These are phyloP conservation scores for Phlogophora meticulosa DNA, from an alignment of 2,888 invertebrate species.

Conservation along the genomic window DNA sequence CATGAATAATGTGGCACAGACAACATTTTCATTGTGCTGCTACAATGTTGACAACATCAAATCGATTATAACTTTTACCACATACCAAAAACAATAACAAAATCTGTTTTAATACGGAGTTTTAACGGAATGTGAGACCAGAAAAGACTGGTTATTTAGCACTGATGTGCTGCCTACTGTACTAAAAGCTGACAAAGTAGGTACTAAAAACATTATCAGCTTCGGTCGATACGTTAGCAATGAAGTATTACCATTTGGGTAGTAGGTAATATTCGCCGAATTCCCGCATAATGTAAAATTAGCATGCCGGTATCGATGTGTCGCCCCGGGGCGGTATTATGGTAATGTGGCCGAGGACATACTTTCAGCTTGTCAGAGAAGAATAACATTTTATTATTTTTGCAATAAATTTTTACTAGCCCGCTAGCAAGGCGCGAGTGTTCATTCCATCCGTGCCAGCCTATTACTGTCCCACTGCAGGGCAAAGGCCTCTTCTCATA, in stretches of 20 bases:
- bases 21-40: constrained; percentile 15
- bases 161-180: neutral
- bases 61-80: constrained; percentile 3
- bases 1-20: constrained; percentile 5
- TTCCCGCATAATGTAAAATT: constrained; percentile 69
- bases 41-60: constrained; percentile 10
- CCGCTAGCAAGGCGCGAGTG: constrained; percentile 26
- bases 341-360: constrained; percentile 58
- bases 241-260: constrained; percentile 41
- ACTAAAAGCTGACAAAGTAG: constrained; percentile 7
- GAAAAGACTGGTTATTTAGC: too few relatives aligned
- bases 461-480: too few relatives aligned
- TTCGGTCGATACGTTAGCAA: constrained; percentile 31
- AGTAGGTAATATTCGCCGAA: constrained; percentile 59
- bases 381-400: constrained; percentile 52
- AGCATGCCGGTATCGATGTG: constrained; percentile 61
- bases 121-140: too few relatives aligned
- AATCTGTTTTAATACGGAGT: constrained; percentile 6
- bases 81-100: constrained; percentile 7
- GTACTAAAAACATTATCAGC: constrained; percentile 24
- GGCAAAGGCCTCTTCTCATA: too few relatives aligned
- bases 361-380: constrained; percentile 47
- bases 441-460: too few relatives aligned
- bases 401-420: constrained; percentile 47
- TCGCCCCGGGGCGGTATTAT: constrained; percentile 55